Evolutionary conservation across 2,888 invertebrate species (phyloP), one percentile per base, ranked within the genome.

Genomic region (Augochlorella aurata): DNA sequence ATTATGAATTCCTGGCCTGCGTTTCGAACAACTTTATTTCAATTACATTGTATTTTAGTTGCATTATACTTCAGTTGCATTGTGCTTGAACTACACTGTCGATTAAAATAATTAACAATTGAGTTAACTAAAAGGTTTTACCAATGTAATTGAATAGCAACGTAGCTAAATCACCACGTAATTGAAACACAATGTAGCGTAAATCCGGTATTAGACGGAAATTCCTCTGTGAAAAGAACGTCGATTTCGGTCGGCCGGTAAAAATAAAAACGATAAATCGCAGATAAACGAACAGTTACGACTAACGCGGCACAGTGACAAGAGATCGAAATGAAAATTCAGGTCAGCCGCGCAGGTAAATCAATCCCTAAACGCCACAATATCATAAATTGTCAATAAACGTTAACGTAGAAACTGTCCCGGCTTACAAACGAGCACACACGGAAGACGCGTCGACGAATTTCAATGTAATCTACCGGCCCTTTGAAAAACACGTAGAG

Each of bases 381-480:
- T 58, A 58, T 58, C 58, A 58, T 58, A 58, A 58, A 58, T 58
- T 58, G 58, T 29, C 58, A 16, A 58, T 58, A 58, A 58, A 58
- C 58, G 58, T 58, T 58, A 16, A 14, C 8, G 58, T 29, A 58
- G 24, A 24, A 58, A 29, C 24, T 58, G 58, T 29, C 58, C 24
- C 24, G 58, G 16, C 29, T 47, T 29, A 2, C 58, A 29, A 58
- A 58, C 58, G 58, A 29, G 58, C 58, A 8, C 8, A 16, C 58
- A 58, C 16, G 24, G 24, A 58, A 58, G 58, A 58, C 58, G 24
- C 24, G 58, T 24, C 58, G 24, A 58, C 58, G 58, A 58, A 58
- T 58, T 58, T 58, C 58, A 58, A 58, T 58, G 58, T 29, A 58
- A 58, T 58, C 58, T 58, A 58, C 24, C 24, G 16, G 58, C 58